A percentile compares a stretch with the other conserved stretches of the same genome.
These are phyloP conservation scores for Urocyon cinereoargenteus DNA, from an alignment of 2,797 vertebrate species.

Conservation along the genomic window DNA sequence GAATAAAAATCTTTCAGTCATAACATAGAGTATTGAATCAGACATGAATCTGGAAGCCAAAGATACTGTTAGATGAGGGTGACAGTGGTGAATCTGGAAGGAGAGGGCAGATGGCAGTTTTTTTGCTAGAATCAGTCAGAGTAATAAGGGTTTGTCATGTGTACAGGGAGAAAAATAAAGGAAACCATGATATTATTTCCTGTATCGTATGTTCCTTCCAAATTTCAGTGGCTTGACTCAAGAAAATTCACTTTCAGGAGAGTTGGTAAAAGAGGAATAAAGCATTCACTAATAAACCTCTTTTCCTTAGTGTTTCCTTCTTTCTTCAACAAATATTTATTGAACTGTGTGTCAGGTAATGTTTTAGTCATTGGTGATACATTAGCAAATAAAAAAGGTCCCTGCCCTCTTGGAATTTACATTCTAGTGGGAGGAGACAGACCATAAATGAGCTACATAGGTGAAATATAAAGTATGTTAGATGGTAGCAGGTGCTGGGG, in stretches of 20 bases:
- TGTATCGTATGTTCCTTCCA: slow-evolving; percentile 64
- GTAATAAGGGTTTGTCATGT: slow-evolving; percentile 69
- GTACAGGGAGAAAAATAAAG: not conserved
- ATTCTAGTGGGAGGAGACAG: not conserved
- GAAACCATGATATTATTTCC: slow-evolving; percentile 4
- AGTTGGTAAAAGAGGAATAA: not conserved
- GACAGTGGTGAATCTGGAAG: slow-evolving; percentile 61
- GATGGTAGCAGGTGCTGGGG: not conserved
- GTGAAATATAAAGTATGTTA: not conserved
- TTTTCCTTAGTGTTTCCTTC: not conserved
- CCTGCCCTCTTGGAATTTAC: not conserved
- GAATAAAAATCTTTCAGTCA: not conserved
- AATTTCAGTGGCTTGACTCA: slow-evolving; percentile 53
- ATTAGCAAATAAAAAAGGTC: not conserved
- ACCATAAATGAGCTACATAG: not conserved
- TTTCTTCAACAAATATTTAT: not conserved
- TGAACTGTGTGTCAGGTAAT: not conserved
- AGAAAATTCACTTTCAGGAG: not conserved
- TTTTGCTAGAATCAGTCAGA: slow-evolving; percentile 73
- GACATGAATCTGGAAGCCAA: not conserved
- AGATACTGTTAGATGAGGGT: not conserved
- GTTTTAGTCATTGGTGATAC: not conserved
- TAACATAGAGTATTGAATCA: not conserved
- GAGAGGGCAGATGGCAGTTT: slow-evolving; percentile 75
- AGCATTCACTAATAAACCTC: not conserved